These are phyloP conservation scores for Cyphomyrmex costatus DNA, from an alignment of 1,140 invertebrate genomes.

Conservation along the genomic window DNA sequence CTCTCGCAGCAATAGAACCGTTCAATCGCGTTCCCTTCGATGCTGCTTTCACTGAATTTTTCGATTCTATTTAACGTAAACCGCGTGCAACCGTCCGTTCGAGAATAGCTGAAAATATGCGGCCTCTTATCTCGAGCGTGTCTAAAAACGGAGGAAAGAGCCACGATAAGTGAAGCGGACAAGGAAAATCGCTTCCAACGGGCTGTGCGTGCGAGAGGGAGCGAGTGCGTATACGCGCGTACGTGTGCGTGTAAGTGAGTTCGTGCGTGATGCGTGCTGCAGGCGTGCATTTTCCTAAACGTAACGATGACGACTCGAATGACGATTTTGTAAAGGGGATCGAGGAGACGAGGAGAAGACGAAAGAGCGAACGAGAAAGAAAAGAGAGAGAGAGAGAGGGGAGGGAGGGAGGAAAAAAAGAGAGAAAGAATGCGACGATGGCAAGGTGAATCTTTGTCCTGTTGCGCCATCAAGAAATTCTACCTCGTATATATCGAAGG, in stretches of 20 bases:
- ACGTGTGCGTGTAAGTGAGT: background rate
- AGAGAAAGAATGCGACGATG: constrained; percentile 66
- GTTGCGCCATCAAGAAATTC: constrained; percentile 73
- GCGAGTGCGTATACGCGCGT: too few relatives aligned
- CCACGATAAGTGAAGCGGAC: constrained; percentile 58
- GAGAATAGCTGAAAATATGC: constrained; percentile 62
- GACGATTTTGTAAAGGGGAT: constrained; percentile 37
- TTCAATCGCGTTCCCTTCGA: background rate
- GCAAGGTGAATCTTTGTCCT: constrained; percentile 79
- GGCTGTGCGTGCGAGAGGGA: background rate
- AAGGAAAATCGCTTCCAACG: constrained; percentile 50
- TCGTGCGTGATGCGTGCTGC: constrained; percentile 1
- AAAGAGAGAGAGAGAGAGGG: background rate
- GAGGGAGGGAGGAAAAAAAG: background rate
- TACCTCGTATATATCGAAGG: constrained; percentile 48
- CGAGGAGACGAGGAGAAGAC: background rate
- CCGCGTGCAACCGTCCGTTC: background rate
- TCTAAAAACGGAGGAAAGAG: constrained; percentile 36
- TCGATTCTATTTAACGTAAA: background rate
- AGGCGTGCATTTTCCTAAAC: background rate
- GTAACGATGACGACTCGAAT: background rate
- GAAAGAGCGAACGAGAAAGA: background rate
- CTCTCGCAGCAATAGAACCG: background rate
- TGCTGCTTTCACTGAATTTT: background rate
- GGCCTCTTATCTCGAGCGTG: constrained; percentile 45